A percentile compares a stretch with the other conserved stretches of the same genome.
These are phyloP conservation scores for Odontamblyopus rebecca DNA, from an alignment of 2,797 vertebrate genomes.

Conservation along the genomic window DNA sequence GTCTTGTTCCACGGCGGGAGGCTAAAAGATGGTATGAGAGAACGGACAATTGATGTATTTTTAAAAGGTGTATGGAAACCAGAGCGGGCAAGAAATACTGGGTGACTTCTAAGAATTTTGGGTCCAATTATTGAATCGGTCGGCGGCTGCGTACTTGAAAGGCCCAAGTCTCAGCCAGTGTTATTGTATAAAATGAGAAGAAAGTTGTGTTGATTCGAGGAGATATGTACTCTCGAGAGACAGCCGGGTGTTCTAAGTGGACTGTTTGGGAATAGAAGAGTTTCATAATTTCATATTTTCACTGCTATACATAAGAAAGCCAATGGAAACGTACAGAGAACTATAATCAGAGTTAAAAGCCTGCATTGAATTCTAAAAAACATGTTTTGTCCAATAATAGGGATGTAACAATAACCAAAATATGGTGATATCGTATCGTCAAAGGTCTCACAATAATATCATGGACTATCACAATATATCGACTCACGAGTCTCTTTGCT, in stretches of 20 bases:
- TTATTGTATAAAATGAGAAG: not conserved
- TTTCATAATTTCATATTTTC: not conserved
- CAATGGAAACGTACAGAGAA: too few species aligned
- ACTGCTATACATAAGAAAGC: not conserved
- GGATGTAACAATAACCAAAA: too few species aligned
- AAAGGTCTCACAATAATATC: too few species aligned
- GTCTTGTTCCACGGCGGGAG: constrained; percentile 2
- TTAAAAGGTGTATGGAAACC: constrained; percentile 2
- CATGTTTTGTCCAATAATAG: not conserved
- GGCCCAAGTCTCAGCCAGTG: not conserved
- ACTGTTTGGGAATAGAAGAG: not conserved
- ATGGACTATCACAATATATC: too few species aligned
- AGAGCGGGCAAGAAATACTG: not conserved
- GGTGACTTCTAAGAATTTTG: constrained; percentile 1
- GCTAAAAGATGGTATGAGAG: constrained; percentile 2
- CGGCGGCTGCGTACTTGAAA: not conserved
- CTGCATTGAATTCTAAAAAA: too few species aligned
- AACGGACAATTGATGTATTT: not conserved
- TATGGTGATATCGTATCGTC: too few species aligned
- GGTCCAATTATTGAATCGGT: constrained; percentile 6
- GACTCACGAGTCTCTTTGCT: too few species aligned
- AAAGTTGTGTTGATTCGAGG: constrained; percentile 9
- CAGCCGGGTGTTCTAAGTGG: not conserved
- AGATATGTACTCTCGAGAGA: constrained; percentile 5
- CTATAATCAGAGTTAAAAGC: too few species aligned